Percentiles rank a stretch among this genome's conserved stretches.
Evolutionary conservation across 37 sponge, comb jelly and placozoan species (phyloP).

Genomic region (Hormiphora californensis): DNA sequence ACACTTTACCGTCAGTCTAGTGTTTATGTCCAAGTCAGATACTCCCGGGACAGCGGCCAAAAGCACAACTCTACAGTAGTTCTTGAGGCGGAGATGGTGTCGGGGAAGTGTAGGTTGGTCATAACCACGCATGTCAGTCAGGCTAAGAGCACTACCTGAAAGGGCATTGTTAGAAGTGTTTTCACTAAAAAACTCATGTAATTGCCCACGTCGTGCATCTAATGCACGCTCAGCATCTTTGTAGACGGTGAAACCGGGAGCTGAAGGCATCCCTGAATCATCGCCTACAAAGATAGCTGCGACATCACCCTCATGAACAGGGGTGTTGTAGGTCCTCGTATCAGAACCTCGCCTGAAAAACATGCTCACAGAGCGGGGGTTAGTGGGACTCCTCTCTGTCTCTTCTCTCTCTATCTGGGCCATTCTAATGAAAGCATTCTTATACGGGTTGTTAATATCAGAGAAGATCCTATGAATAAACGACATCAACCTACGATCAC

Average conservation of each 20-base stretch:
- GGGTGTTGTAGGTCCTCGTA: background rate
- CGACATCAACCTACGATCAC: background rate
- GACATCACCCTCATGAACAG: background rate
- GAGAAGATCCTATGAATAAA: background rate
- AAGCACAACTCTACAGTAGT: background rate
- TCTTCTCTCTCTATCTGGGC: background rate
- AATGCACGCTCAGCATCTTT: background rate
- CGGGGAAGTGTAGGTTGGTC: background rate
- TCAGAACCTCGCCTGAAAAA: constrained; percentile 2
- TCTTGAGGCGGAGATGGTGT: background rate
- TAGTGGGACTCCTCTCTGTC: background rate
- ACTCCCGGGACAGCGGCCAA: background rate
- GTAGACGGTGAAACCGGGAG: background rate
- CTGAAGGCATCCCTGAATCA: constrained; percentile 8
- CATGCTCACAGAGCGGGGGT: background rate
- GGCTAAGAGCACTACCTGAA: too few species aligned
- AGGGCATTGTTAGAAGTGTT: background rate
- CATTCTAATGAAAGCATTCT: background rate
- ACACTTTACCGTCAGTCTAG: background rate
- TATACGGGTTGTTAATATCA: background rate
- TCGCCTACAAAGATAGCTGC: constrained; percentile 14
- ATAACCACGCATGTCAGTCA: background rate
- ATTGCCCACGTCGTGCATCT: background rate
- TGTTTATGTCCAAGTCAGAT: too few species aligned
- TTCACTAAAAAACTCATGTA: background rate